Percentiles rank a stretch among this genome's conserved stretches.
Conservation (phyloP, 2,113 vertebrate genomes). For the Lagopus leucura region DNA sequence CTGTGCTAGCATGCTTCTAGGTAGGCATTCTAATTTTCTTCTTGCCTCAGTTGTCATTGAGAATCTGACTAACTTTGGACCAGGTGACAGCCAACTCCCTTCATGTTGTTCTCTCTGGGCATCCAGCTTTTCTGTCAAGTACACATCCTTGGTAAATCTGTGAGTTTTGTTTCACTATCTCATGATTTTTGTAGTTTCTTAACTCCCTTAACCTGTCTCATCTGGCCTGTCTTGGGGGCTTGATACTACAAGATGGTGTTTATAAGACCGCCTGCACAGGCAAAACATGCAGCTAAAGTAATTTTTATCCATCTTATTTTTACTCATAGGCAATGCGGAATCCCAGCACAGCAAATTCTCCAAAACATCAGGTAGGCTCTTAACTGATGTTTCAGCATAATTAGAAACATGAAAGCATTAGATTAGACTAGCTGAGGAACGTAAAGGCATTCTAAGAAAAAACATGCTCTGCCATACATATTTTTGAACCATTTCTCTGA, state of each 20-base stretch:
- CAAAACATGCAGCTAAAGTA: conserved; percentile 81
- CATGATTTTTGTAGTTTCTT: conserved; percentile 65
- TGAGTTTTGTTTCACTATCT: conserved; percentile 66
- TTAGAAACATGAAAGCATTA: conserved; percentile 64
- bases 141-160: conserved; percentile 40
- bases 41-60: conserved; percentile 52
- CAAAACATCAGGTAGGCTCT: conserved; percentile 89
- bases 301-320: conserved; percentile 86
- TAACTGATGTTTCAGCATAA: conserved; percentile 81
- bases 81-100: not conserved
- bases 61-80: conserved; percentile 67
- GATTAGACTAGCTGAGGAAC: conserved; percentile 67
- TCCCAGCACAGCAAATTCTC: conserved; percentile 87
- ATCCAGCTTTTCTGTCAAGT: conserved; percentile 55
- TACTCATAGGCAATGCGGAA: conserved; percentile 87
- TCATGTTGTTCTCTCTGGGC: conserved; percentile 12
- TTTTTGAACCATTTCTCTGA: conserved; percentile 29
- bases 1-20: conserved; percentile 69
- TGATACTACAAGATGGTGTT: conserved; percentile 75
- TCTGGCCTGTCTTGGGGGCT: conserved; percentile 77
- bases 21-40: conserved; percentile 67
- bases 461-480: not conserved
- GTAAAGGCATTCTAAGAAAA: conserved; percentile 18
- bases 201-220: conserved; percentile 71
- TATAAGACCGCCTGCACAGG: conserved; percentile 78